Conservation (phyloP, 53 echinoderm and acorn worm genomes). For the Temnopleurus reevesii region DNA sequence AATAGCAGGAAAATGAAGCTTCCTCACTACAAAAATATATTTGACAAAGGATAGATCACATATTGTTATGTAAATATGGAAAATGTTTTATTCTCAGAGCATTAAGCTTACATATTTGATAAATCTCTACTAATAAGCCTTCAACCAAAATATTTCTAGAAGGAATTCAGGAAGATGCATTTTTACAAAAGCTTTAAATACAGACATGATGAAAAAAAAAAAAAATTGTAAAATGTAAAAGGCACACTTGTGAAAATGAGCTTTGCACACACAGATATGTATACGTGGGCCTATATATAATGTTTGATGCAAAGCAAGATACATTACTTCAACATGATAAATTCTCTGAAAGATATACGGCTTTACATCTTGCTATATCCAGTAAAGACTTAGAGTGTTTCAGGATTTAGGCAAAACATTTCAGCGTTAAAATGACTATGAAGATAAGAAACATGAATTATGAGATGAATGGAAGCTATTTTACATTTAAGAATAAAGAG, state of each 20-base stretch:
- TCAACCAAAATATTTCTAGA: no score
- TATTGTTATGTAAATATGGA: no score
- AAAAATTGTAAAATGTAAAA: no score
- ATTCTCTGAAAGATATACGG: background rate
- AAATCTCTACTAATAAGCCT: no score
- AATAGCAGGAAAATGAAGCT: no score
- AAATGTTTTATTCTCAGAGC: no score
- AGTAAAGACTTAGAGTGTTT: slow-evolving; percentile 2
- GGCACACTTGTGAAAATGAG: background rate
- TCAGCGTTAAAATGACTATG: background rate
- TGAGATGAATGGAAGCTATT: background rate
- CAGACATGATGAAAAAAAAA: no score
- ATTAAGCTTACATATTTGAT: no score
- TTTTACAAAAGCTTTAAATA: no score
- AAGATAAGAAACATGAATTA: background rate
- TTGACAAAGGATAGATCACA: no score
- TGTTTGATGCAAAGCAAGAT: background rate
- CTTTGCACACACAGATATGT: background rate
- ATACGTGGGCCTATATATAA: background rate
- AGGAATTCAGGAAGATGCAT: no score
- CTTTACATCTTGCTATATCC: background rate
- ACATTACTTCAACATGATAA: background rate
- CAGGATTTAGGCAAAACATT: background rate
- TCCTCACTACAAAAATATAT: no score
- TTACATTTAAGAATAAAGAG: background rate